These are phyloP conservation scores for Alsophila aescularia DNA, from an alignment of 2,888 invertebrate genomes.

Conservation along the genomic window DNA sequence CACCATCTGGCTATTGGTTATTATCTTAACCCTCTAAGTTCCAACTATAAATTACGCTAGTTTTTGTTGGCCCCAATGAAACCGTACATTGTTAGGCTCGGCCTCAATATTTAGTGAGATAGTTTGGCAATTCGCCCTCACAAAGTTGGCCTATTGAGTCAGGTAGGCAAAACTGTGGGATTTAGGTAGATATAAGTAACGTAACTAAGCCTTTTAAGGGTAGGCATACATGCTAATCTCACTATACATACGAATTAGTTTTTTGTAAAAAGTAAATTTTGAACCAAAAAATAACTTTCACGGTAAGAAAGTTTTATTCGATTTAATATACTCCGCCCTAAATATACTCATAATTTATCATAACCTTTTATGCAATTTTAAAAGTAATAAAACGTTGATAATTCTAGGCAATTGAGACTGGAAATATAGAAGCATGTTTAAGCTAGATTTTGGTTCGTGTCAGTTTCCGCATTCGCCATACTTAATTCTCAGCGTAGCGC, in stretches of 20 bases:
- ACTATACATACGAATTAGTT: no score
- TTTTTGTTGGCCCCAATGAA: conserved; percentile 18
- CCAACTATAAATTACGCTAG: conserved; percentile 16
- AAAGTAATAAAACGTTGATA: no score
- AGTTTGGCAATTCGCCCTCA: conserved; percentile 15
- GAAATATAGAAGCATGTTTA: neutral
- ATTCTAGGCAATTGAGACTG: no score
- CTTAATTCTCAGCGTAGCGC: neutral
- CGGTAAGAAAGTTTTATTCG: no score
- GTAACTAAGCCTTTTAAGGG: no score
- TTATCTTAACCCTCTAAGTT: conserved; percentile 24
- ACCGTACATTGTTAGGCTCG: conserved; percentile 13
- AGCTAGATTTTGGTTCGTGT: neutral
- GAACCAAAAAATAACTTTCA: no score
- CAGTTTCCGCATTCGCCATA: neutral
- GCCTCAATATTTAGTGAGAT: conserved; percentile 21
- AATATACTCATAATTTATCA: no score
- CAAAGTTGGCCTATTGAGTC: conserved; percentile 15
- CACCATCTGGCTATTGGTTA: conserved; percentile 14
- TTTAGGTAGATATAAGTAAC: neutral
- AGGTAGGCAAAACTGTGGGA: neutral
- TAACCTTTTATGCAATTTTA: no score
- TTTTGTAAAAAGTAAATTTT: no score
- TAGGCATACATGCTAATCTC: no score
- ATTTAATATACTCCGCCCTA: no score